Conservation (phyloP, 1,140 invertebrate genomes). For the Antheraea pernyi region DNA sequence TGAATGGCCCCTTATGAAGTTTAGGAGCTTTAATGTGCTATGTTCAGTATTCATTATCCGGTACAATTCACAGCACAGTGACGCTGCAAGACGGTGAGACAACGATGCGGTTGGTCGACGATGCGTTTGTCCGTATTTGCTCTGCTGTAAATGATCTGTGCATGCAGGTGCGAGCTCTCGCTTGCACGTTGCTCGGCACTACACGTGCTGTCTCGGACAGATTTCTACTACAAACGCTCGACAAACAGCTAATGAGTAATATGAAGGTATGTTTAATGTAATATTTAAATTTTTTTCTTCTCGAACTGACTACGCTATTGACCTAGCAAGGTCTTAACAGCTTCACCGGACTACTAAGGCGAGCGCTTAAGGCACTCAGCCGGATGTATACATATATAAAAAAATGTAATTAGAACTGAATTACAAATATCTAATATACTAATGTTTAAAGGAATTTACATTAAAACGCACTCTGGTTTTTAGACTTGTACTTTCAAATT, state of each 20-base stretch:
- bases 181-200: slow-evolving; percentile 90
- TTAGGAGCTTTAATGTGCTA: neutral
- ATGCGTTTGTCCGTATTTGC: slow-evolving; percentile 98
- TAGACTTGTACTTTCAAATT: too few relatives aligned
- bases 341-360: too few relatives aligned
- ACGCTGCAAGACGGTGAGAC: slow-evolving; percentile 84
- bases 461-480: too few relatives aligned
- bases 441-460: too few relatives aligned
- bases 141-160: slow-evolving; percentile 96
- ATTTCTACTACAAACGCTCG: slow-evolving; percentile 97
- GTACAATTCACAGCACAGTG: slow-evolving; percentile 79
- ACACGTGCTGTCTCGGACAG: slow-evolving; percentile 92
- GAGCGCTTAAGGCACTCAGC: too few relatives aligned
- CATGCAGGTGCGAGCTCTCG: slow-evolving; percentile 88
- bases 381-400: too few relatives aligned
- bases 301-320: too few relatives aligned
- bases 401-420: too few relatives aligned
- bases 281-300: too few relatives aligned
- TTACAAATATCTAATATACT: too few relatives aligned
- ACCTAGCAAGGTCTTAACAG: too few relatives aligned
- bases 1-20: too few relatives aligned
- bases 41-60: neutral
- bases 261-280: slow-evolving; percentile 82
- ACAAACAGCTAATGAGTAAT: slow-evolving; percentile 99
- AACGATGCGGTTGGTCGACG: slow-evolving; percentile 93